phyloP scores from a whole-genome alignment of 1,140 invertebrate species.

The Olivierus martensii region DNA sequence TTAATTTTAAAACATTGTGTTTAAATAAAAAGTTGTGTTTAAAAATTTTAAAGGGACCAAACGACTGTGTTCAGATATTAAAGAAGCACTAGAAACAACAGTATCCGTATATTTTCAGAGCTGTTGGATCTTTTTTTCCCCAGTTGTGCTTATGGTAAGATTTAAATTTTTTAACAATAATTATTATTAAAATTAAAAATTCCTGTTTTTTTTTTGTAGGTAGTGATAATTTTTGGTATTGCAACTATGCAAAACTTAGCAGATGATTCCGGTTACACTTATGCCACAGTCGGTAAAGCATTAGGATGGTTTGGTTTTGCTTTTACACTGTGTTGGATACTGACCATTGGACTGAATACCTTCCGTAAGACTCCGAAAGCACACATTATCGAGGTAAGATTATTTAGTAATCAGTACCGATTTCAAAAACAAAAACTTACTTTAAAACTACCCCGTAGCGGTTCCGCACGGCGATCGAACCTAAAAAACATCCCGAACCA shows the following conservation, averaged over 20 bases:
- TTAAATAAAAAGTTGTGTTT: too few species aligned
- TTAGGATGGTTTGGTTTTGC: slow-evolving; percentile 13
- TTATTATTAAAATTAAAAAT: not conserved
- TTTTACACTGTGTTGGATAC: slow-evolving; percentile 14
- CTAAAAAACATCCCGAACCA: not conserved
- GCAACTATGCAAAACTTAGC: not conserved
- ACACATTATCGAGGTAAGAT: slow-evolving; percentile 5
- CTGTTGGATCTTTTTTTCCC: slow-evolving; percentile 69
- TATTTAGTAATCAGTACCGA: too few species aligned
- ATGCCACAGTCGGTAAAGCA: slow-evolving; percentile 9
- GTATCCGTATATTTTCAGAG: slow-evolving; percentile 57
- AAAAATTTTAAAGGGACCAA: too few species aligned
- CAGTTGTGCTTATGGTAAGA: slow-evolving; percentile 60
- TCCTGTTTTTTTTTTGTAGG: not conserved
- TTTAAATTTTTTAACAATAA: not conserved
- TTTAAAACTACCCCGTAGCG: not conserved
- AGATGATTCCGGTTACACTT: slow-evolving; percentile 6
- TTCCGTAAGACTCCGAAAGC: slow-evolving; percentile 7
- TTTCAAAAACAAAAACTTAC: too few species aligned
- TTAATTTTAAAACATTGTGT: too few species aligned
- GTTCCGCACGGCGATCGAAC: not conserved
- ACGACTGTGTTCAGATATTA: too few species aligned
- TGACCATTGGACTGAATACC: slow-evolving; percentile 10
- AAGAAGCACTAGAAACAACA: too few species aligned
- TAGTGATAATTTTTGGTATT: slow-evolving; percentile 7